Conservation (phyloP, 37 sponge, comb jelly and placozoan species). For the Amphimedon queenslandica region DNA sequence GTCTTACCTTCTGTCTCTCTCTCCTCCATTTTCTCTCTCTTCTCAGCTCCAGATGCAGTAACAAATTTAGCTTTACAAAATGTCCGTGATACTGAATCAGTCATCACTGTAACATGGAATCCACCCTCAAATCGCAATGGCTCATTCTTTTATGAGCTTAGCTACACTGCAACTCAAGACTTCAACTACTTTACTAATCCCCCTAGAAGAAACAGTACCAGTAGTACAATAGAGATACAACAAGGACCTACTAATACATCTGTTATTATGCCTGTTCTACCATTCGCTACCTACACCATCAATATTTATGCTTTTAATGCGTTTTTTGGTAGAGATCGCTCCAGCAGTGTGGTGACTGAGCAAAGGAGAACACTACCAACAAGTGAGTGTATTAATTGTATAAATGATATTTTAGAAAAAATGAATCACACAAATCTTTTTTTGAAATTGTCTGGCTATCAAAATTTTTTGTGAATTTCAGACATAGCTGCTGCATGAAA, state of each 20-base stretch:
- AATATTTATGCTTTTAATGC: slow-evolving; percentile 28
- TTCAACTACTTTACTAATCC: background rate
- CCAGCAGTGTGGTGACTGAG: background rate
- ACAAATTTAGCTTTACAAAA: background rate
- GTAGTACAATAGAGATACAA: background rate
- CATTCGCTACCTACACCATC: slow-evolving; percentile 37
- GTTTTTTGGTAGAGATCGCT: background rate
- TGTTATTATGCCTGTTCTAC: slow-evolving; percentile 8
- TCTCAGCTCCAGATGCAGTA: slow-evolving; percentile 24
- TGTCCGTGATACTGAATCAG: background rate
- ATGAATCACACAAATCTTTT: too few species aligned
- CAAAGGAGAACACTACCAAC: slow-evolving; percentile 4
- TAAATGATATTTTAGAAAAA: background rate
- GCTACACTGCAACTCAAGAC: slow-evolving; percentile 6
- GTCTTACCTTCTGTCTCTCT: too few species aligned
- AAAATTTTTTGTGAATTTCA: too few species aligned
- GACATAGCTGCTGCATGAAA: too few species aligned
- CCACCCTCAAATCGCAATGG: slow-evolving; percentile 24
- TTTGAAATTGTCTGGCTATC: too few species aligned
- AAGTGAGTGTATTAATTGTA: slow-evolving; percentile 10
- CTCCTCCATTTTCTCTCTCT: too few species aligned
- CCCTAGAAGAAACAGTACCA: background rate
- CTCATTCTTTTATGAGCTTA: slow-evolving; percentile 7
- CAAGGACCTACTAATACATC: background rate
- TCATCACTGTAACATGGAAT: slow-evolving; percentile 14